Evolutionary conservation across 2,797 vertebrate species (phyloP).

Genomic region (Peromyscus melanophrys): DNA sequence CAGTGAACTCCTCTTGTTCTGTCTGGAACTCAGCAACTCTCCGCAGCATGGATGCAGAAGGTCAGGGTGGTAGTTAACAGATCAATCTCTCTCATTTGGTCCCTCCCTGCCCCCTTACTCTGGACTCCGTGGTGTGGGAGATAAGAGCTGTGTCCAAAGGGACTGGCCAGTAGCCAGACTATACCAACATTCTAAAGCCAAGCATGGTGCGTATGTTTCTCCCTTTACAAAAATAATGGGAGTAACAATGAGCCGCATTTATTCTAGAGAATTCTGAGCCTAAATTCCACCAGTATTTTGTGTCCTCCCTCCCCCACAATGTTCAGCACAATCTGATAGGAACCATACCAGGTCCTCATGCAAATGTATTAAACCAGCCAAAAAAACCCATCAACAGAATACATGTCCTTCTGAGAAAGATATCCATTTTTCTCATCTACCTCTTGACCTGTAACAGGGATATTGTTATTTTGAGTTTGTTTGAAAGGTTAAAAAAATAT

Average conservation of each 20-base stretch:
- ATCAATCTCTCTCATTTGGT: neutral
- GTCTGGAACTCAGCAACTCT: neutral
- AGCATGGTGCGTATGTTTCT: neutral
- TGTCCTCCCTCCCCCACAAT: neutral
- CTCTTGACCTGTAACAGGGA: neutral
- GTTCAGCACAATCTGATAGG: neutral
- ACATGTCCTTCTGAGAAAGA: neutral
- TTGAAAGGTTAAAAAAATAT: conserved; percentile 1
- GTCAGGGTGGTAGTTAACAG: neutral
- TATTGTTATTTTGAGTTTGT: conserved; percentile 39
- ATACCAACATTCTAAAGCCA: neutral
- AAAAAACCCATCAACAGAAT: conserved; percentile 26
- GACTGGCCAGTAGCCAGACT: neutral
- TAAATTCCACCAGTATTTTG: conserved; percentile 27
- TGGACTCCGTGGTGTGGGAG: neutral
- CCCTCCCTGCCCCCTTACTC: neutral
- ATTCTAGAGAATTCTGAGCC: conserved; percentile 3
- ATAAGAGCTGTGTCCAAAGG: neutral
- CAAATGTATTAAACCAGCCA: neutral
- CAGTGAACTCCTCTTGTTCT: neutral
- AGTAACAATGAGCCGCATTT: neutral
- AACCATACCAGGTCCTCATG: neutral
- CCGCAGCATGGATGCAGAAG: neutral
- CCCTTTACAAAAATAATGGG: neutral
- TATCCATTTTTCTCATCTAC: conserved; percentile 22